Evolutionary conservation across 2,797 vertebrate species (phyloP).

Genomic region (Microtus obscurus): DNA sequence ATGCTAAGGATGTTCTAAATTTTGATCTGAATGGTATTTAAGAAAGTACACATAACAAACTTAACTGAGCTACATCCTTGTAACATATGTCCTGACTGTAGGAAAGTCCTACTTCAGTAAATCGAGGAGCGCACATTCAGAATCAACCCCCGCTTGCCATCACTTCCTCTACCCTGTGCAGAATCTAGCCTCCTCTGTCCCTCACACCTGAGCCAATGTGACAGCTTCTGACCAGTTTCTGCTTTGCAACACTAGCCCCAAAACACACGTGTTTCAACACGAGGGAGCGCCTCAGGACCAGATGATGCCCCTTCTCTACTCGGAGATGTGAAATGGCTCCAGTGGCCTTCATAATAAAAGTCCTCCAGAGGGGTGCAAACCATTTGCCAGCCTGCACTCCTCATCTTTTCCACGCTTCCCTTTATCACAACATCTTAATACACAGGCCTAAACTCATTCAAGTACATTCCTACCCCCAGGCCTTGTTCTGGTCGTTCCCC

Average conservation of each 20-base stretch:
- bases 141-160: neutral
- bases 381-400: neutral
- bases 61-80: neutral
- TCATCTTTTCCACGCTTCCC: neutral
- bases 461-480: neutral
- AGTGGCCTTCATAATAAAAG: constrained; percentile 1
- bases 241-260: neutral
- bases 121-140: neutral
- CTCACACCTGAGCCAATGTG: neutral
- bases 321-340: neutral
- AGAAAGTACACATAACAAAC: neutral
- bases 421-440: neutral
- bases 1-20: neutral
- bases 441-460: neutral
- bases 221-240: neutral
- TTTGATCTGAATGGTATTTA: neutral
- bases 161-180: neutral
- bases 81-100: neutral
- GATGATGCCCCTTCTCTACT: neutral
- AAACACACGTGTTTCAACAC: neutral
- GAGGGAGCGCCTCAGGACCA: neutral
- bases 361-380: neutral
- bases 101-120: neutral
- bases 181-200: neutral
- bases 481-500: neutral